phyloP scores from a whole-genome alignment of 2,888 invertebrate species.

The Lasiommata megera region DNA sequence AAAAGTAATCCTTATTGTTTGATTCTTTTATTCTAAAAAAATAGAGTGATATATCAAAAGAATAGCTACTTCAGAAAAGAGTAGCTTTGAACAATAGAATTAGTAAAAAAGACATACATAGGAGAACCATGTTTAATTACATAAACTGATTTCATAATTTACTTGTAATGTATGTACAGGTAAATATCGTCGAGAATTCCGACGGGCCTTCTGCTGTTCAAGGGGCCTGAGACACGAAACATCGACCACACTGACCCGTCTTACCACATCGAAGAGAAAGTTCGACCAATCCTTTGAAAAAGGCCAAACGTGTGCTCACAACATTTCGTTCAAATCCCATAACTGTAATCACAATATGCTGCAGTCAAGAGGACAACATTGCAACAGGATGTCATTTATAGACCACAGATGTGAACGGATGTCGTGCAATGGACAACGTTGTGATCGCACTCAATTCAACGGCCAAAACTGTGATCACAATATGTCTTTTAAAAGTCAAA shows the following conservation, averaged over 20 bases:
- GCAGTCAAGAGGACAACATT: conserved; percentile 8
- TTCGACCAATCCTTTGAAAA: conserved; percentile 25
- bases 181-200: conserved; percentile 86
- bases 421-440: background rate
- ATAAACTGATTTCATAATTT: no score
- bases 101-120: no score
- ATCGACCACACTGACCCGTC: conserved; percentile 53
- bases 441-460: conserved; percentile 1
- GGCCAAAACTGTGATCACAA: background rate
- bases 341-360: conserved; percentile 1
- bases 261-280: conserved; percentile 50
- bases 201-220: conserved; percentile 76
- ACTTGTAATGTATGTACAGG: conserved; percentile 72
- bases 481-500: background rate
- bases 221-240: conserved; percentile 42
- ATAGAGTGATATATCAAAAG: no score
- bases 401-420: conserved; percentile 4
- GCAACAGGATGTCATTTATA: conserved; percentile 8
- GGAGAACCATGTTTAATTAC: no score
- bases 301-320: conserved; percentile 3
- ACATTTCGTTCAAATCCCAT: conserved; percentile 11
- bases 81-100: no score
- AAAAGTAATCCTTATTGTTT: no score
- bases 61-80: no score
- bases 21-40: no score